Conservation (phyloP, 2,113 vertebrate genomes). For the Entelurus aequoreus region DNA sequence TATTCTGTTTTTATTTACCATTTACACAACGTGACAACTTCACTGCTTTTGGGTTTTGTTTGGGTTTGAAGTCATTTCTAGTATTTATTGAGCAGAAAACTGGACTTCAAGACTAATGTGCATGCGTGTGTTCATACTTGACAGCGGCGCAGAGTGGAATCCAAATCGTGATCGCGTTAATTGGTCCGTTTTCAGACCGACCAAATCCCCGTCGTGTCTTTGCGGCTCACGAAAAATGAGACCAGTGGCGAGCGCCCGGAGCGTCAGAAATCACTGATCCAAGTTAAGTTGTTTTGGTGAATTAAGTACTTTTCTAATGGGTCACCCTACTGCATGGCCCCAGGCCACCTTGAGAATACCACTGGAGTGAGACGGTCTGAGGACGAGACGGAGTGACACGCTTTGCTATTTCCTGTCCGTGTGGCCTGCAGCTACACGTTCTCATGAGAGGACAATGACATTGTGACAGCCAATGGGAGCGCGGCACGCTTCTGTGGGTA, state of each 20-base stretch:
- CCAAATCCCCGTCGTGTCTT: slow-evolving; percentile 8
- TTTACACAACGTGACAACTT: too few relatives aligned
- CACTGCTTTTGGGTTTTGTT: too few relatives aligned
- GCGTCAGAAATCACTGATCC: slow-evolving; percentile 31
- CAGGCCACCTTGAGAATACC: slow-evolving; percentile 49
- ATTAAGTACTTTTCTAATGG: slow-evolving; percentile 57
- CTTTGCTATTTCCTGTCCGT: slow-evolving; percentile 44
- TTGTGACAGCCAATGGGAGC: slow-evolving; percentile 21
- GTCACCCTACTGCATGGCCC: slow-evolving; percentile 53
- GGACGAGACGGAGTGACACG: slow-evolving; percentile 43
- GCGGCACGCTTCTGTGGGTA: slow-evolving; percentile 19
- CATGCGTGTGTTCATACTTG: neutral
- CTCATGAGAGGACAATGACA: slow-evolving; percentile 30
- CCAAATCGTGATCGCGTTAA: slow-evolving; percentile 23
- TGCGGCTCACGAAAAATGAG: slow-evolving; percentile 26
- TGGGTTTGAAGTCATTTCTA: too few relatives aligned
- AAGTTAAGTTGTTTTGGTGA: slow-evolving; percentile 47
- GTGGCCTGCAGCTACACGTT: slow-evolving; percentile 42
- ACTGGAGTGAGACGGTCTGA: slow-evolving; percentile 30
- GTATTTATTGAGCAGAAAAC: too few relatives aligned
- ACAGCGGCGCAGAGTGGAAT: slow-evolving; percentile 7
- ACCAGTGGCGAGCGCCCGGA: slow-evolving; percentile 24
- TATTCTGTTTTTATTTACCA: too few relatives aligned
- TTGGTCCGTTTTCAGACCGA: neutral
- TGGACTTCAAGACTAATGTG: too few relatives aligned